phyloP scores from a whole-genome alignment of 1,140 invertebrate genomes.

The Zaprionus camerounensis region DNA sequence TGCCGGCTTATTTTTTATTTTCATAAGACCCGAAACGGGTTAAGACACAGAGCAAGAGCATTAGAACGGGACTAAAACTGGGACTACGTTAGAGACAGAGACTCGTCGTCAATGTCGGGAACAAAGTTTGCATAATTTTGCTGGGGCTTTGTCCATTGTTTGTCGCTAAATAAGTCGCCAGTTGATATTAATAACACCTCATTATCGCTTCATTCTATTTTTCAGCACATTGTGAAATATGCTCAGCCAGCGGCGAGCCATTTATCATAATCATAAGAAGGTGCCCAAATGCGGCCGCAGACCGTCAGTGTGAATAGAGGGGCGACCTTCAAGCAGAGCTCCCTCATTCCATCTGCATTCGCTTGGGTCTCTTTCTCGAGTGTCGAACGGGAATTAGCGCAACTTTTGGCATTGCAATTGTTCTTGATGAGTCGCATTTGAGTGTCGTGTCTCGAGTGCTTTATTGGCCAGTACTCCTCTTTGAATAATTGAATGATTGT shows the following conservation, averaged over 20 bases:
- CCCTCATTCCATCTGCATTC: neutral
- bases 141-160: constrained; percentile 40
- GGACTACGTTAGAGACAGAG: neutral
- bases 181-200: constrained; percentile 80
- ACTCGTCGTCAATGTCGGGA: constrained; percentile 29
- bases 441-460: neutral
- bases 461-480: neutral
- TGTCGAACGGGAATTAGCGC: constrained; percentile 21
- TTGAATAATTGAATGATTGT: constrained; percentile 38
- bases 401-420: constrained; percentile 41
- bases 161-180: constrained; percentile 78
- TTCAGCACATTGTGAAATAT: constrained; percentile 67
- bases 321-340: constrained; percentile 33
- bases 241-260: constrained; percentile 52
- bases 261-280: constrained; percentile 71
- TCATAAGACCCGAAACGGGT: constrained; percentile 41
- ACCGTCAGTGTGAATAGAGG: neutral
- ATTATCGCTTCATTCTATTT: constrained; percentile 74
- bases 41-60: constrained; percentile 12
- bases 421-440: constrained; percentile 42
- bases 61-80: neutral
- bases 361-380: neutral
- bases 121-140: constrained; percentile 63
- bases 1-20: constrained; percentile 62
- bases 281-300: neutral